Evolutionary conservation across 2,888 invertebrate genomes (phyloP), one percentile per base, ranked within the genome.

Genomic region (Drosophila lacicola): DNA sequence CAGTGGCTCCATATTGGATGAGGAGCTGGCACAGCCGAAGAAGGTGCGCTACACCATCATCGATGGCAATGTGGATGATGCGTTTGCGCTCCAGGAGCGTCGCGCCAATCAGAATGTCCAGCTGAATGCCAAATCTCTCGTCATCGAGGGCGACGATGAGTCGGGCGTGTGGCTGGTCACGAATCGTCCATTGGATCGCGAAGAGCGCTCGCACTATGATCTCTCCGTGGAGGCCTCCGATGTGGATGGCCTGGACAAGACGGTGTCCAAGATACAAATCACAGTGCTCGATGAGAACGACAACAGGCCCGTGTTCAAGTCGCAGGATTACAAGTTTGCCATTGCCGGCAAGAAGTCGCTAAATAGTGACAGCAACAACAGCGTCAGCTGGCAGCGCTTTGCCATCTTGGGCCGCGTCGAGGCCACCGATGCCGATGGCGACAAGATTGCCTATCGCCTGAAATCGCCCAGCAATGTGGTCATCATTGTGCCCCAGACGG

Each of bases 401-500:
- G 94, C 95, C 2, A 95, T 95, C 36, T 95, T 98, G 70, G 98
- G 98, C 1, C 95, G 95, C 89, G 97, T 98, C 13, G 95, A 95
- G 73, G 98, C 98, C 0, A 95, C 94, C 57, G 98, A 98, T 91
- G 96, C 96, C 0, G 98, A 98, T 91, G 97, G 97, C n/a, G 98
- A 98, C 92, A 95, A 95, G 83, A 94, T 98, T n/a, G 96, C 97
- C 54, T 99, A 98, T 91, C 95, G 96, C 57, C 93, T 98, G 57
- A 94, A 95, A 60, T 95, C 96, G 3, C 96, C 97, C 11, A 97
- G 96, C 75, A 96, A 96, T 89, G 94, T 96, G 78, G 95, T 97
- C 44, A 96, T 98, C 13, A 96, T 98, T 77, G 97, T 98, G 3
- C 98, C 98, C 0, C 97, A 97, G 93, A 97, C 98, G 0, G 98